Evolutionary conservation across 2,113 vertebrate species (phyloP).

Genomic region (Pachyramphus minor): DNA sequence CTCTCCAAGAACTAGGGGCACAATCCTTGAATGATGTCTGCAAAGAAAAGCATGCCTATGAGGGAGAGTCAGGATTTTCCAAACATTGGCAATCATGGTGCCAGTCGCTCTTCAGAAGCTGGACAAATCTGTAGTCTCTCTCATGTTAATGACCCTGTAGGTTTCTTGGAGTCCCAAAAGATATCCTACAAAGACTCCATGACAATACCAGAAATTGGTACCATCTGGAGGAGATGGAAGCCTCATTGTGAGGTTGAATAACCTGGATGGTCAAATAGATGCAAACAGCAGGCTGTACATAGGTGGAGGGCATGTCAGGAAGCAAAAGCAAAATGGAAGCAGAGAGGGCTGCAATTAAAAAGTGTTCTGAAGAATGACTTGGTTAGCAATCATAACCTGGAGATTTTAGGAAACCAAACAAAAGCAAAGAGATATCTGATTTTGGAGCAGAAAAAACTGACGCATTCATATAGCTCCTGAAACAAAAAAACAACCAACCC

Average conservation of each 20-base stretch:
- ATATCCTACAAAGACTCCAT: background rate
- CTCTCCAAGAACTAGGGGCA: background rate
- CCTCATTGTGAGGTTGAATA: background rate
- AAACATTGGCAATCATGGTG: background rate
- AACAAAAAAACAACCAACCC: background rate
- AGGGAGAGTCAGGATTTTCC: background rate
- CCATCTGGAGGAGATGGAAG: background rate
- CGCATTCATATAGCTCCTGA: background rate
- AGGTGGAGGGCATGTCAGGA: background rate
- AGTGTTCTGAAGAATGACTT: background rate
- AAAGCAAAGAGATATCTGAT: background rate
- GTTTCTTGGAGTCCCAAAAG: background rate
- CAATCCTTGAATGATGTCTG: background rate
- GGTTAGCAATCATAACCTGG: background rate
- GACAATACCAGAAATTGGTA: background rate
- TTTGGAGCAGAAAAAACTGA: background rate
- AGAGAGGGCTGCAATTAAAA: background rate
- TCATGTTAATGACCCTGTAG: background rate
- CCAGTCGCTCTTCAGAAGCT: background rate
- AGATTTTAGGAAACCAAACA: conserved; percentile 1
- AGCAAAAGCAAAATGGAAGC: background rate
- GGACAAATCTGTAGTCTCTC: background rate
- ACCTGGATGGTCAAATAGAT: background rate
- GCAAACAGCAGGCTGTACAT: background rate
- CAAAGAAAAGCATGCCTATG: background rate